These are phyloP conservation scores for Diabrotica undecimpunctata DNA, from an alignment of 1,140 invertebrate genomes.

Conservation along the genomic window DNA sequence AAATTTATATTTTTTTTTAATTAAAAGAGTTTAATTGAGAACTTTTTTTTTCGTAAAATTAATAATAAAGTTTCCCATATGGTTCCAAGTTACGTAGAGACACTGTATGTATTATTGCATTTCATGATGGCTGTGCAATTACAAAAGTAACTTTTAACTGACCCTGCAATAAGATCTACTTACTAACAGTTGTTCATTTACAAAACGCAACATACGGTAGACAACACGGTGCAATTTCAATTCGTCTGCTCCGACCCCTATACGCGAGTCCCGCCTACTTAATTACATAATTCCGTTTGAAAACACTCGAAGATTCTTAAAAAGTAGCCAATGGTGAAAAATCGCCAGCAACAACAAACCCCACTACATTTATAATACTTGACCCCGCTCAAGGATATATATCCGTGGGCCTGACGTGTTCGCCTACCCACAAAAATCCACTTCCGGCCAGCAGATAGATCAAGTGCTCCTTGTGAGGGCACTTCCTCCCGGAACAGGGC, in stretches of 20 bases:
- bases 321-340: constrained; percentile 19
- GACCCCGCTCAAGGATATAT: constrained; percentile 1
- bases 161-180: no score
- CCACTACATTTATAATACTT: constrained; percentile 21
- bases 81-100: no score
- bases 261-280: constrained; percentile 17
- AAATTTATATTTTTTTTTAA: no score
- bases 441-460: constrained; percentile 25
- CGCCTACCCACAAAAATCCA: constrained; percentile 27
- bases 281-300: constrained; percentile 23
- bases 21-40: no score
- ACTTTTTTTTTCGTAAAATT: no score
- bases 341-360: constrained; percentile 17
- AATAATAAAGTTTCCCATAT: no score
- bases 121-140: no score
- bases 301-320: constrained; percentile 6
- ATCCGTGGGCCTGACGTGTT: constrained; percentile 18
- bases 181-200: no score
- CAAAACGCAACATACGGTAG: no score
- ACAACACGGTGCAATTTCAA: no score
- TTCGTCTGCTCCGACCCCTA: neutral
- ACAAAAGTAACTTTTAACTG: no score
- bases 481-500: constrained; percentile 20
- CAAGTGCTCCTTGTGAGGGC: constrained; percentile 24
- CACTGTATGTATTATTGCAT: no score